Evolutionary conservation across 2,888 invertebrate species (phyloP).

Genomic region (Ecdyonurus torrentis): DNA sequence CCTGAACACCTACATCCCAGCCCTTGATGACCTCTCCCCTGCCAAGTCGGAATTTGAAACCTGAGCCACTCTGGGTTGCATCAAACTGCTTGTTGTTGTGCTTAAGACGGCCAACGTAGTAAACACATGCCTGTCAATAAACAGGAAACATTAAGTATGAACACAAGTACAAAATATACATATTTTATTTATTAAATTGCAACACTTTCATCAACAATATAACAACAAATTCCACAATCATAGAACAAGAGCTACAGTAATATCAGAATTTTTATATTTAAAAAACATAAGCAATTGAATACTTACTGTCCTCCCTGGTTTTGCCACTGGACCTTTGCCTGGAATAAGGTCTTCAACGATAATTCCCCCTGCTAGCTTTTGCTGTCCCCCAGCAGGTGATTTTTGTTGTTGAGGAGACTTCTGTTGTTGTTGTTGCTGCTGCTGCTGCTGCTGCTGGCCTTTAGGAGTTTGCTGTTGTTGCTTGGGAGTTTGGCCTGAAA

Average conservation of each 20-base stretch:
- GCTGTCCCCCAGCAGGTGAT: slow-evolving; percentile 28
- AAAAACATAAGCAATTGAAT: too few relatives aligned
- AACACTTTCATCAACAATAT: too few relatives aligned
- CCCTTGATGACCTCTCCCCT: slow-evolving; percentile 76
- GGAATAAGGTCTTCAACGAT: slow-evolving; percentile 58
- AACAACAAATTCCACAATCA: neutral
- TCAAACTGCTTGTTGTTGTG: slow-evolving; percentile 79
- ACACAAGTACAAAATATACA: neutral
- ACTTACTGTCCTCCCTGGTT: slow-evolving; percentile 47
- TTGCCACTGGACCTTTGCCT: slow-evolving; percentile 65
- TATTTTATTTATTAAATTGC: too few relatives aligned
- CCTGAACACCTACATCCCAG: slow-evolving; percentile 76
- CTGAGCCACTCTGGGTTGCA: slow-evolving; percentile 51
- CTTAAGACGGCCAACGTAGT: slow-evolving; percentile 71
- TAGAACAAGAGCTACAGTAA: too few relatives aligned
- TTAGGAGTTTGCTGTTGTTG: neutral
- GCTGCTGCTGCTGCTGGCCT: neutral
- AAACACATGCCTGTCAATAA: slow-evolving; percentile 38
- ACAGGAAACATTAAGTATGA: neutral
- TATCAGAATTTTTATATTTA: too few relatives aligned
- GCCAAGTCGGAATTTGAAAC: slow-evolving; percentile 73
- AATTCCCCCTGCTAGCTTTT: slow-evolving; percentile 56
- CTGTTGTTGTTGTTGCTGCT: neutral
- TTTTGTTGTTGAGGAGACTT: neutral
- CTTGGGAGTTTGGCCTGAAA: slow-evolving; percentile 11